phyloP scores from a whole-genome alignment of 2,113 vertebrate genomes.

The Tenrec ecaudatus region DNA sequence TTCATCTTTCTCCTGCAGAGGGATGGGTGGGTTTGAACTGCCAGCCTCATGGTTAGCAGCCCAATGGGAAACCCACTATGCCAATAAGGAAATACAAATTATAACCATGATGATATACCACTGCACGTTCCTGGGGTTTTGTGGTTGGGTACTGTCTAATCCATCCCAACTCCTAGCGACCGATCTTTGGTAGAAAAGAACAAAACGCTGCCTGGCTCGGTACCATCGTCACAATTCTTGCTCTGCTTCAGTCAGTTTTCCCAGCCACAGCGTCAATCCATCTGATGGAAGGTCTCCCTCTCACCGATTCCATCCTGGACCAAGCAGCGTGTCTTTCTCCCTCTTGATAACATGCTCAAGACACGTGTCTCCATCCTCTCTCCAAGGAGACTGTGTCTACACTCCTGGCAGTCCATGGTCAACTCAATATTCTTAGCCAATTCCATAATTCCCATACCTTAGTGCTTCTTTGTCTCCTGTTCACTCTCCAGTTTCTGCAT shows the following conservation, averaged over 20 bases:
- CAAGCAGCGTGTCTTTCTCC: too few species aligned
- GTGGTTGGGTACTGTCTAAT: not conserved
- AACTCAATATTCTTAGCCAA: not conserved
- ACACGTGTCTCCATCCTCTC: not conserved
- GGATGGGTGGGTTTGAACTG: too few species aligned
- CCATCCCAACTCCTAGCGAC: too few species aligned
- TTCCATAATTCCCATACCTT: not conserved
- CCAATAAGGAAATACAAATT: not conserved
- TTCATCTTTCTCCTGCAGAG: too few species aligned
- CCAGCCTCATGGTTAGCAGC: too few species aligned
- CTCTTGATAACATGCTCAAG: not conserved
- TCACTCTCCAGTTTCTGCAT: not conserved
- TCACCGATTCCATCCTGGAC: not conserved
- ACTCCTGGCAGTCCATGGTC: not conserved
- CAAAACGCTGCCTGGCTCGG: too few species aligned
- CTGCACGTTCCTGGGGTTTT: too few species aligned
- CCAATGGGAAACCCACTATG: too few species aligned
- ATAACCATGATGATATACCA: fast-evolving
- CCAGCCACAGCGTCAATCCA: not conserved
- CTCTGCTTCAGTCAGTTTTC: not conserved
- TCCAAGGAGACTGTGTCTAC: not conserved
- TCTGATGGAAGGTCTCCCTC: not conserved
- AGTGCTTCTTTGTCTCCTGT: not conserved
- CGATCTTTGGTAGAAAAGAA: not conserved
- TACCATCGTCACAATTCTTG: not conserved